These are phyloP conservation scores for Syrmaticus mikado DNA, from an alignment of 2,113 vertebrate species.

Conservation along the genomic window DNA sequence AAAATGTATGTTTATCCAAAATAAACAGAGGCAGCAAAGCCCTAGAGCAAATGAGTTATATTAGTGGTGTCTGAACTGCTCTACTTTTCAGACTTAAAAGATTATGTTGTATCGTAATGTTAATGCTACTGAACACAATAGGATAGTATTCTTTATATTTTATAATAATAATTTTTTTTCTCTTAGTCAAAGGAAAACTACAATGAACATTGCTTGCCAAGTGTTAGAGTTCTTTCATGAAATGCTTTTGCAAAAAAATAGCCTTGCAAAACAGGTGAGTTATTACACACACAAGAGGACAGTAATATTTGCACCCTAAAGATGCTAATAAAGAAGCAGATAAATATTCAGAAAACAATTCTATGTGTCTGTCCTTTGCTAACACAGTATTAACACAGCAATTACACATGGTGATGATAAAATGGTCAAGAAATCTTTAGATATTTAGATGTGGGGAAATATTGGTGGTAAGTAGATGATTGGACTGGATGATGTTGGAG, in stretches of 20 bases:
- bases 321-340: neutral
- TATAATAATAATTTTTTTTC: neutral
- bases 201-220: neutral
- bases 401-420: neutral
- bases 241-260: neutral
- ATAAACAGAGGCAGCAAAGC: neutral
- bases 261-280: neutral
- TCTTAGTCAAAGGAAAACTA: neutral
- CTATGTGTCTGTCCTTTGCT: neutral
- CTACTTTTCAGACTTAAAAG: neutral
- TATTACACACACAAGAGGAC: neutral
- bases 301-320: neutral
- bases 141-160: neutral
- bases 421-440: no score
- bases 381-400: neutral
- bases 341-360: neutral
- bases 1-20: neutral
- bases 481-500: no score
- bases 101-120: neutral
- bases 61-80: neutral
- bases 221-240: neutral
- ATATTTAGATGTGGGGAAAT: no score
- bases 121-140: neutral
- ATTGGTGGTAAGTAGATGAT: no score
- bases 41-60: neutral